A percentile compares a stretch with the other conserved stretches of the same genome.
Conservation (phyloP, 1,140 invertebrate genomes). For the Antheraea pernyi region DNA sequence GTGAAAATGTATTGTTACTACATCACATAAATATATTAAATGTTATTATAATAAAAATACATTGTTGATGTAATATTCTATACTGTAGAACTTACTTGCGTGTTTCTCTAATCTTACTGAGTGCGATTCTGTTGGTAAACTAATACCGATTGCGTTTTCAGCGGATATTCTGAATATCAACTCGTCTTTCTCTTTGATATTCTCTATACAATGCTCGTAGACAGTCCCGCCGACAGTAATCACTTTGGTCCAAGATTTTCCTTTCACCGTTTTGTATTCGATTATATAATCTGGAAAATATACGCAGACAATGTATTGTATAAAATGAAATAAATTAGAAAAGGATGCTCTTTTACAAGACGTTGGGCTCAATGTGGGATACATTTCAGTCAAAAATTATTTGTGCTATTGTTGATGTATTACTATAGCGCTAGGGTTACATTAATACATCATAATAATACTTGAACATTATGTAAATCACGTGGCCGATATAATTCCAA, state of each 20-base stretch:
- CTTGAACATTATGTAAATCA: no score
- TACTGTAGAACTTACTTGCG: conserved; percentile 88
- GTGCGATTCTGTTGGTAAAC: conserved; percentile 88
- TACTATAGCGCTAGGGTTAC: no score
- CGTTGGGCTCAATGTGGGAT: no score
- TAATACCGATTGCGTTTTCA: conserved; percentile 93
- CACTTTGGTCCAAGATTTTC: conserved; percentile 93
- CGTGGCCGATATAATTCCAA: no score
- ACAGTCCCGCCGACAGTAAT: conserved; percentile 90
- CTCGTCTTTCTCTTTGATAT: conserved; percentile 93
- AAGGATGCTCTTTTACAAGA: no score
- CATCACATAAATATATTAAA: no score
- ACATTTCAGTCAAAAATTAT: no score
- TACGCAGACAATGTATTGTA: background rate
- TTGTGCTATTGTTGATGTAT: no score
- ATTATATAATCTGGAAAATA: conserved; percentile 90
- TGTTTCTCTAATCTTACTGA: conserved; percentile 93
- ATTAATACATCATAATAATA: no score
- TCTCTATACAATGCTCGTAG: conserved; percentile 89
- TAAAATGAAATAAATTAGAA: background rate
- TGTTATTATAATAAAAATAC: no score
- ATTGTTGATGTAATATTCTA: no score
- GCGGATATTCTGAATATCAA: conserved; percentile 95
- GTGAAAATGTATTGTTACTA: background rate
- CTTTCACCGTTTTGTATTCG: conserved; percentile 89